Evolutionary conservation across 2,113 vertebrate genomes (phyloP).

Genomic region (Tauraco erythrolophus): DNA sequence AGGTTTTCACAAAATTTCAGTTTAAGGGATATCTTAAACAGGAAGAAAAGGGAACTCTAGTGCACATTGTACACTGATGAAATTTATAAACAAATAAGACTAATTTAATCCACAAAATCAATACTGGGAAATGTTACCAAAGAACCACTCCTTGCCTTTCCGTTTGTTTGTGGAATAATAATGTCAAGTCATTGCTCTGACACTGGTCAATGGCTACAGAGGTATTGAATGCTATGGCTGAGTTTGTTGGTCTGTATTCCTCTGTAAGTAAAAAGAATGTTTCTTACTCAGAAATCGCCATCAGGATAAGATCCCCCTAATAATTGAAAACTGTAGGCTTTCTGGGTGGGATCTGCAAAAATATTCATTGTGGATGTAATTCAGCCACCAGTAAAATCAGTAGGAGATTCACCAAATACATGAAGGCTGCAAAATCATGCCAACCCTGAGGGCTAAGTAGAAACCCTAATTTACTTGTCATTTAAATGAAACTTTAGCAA

Average conservation of each 20-base stretch:
- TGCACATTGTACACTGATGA: background rate
- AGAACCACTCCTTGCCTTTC: background rate
- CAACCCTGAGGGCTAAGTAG: background rate
- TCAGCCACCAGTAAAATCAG: background rate
- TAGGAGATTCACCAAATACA: background rate
- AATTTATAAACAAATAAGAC: background rate
- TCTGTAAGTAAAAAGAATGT: background rate
- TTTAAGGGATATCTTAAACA: background rate
- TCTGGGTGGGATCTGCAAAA: background rate
- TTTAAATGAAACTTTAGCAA: background rate
- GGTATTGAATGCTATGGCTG: background rate
- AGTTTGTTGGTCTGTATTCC: background rate
- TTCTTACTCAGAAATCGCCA: background rate
- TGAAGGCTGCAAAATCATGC: background rate
- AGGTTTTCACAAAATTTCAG: background rate
- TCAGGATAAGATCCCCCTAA: background rate
- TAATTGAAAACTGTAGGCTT: background rate
- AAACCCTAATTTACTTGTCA: background rate
- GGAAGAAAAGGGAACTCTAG: background rate
- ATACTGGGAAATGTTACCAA: background rate
- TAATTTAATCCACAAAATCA: background rate
- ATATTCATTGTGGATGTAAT: background rate
- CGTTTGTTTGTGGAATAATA: constrained; percentile 13
- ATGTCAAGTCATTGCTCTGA: background rate
- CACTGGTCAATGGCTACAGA: background rate